Evolutionary conservation across 2,888 invertebrate genomes (phyloP).

Genomic region (Sialis lutaria): DNA sequence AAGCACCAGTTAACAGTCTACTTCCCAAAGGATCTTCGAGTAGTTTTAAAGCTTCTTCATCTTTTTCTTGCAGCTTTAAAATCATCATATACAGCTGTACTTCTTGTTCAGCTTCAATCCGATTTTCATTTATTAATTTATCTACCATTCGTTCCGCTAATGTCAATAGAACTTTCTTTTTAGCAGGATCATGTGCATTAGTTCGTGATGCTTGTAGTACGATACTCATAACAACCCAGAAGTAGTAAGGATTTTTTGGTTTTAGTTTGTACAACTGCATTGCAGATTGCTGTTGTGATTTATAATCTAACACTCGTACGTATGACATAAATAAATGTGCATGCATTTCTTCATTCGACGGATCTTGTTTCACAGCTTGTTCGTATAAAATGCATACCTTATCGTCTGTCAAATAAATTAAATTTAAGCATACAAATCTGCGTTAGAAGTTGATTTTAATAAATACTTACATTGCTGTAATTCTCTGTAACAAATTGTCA

Average conservation of each 20-base stretch:
- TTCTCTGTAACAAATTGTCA: slow-evolving; percentile 89
- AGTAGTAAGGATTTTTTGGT: slow-evolving; percentile 91
- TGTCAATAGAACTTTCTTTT: slow-evolving; percentile 55
- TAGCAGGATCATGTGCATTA: slow-evolving; percentile 31
- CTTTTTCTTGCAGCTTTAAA: slow-evolving; percentile 62
- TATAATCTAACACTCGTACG: slow-evolving; percentile 76
- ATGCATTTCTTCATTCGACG: slow-evolving; percentile 78
- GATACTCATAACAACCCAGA: slow-evolving; percentile 96
- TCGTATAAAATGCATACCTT: slow-evolving; percentile 82
- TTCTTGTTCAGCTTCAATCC: slow-evolving; percentile 87
- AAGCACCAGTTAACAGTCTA: slow-evolving; percentile 48
- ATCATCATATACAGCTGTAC: slow-evolving; percentile 82
- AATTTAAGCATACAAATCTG: too few species aligned
- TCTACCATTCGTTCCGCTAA: slow-evolving; percentile 89
- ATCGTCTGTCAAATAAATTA: slow-evolving; percentile 40
- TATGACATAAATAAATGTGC: slow-evolving; percentile 93
- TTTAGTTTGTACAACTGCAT: slow-evolving; percentile 78
- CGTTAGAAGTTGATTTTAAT: background rate
- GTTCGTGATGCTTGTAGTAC: slow-evolving; percentile 67
- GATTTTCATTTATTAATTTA: slow-evolving; percentile 72
- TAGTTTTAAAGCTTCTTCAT: slow-evolving; percentile 62
- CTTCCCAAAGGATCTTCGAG: slow-evolving; percentile 60
- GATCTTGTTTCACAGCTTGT: slow-evolving; percentile 69
- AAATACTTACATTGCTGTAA: slow-evolving; percentile 64
- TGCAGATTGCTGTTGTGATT: slow-evolving; percentile 79